A percentile compares a stretch with the other conserved stretches of the same genome.
These are phyloP conservation scores for Orbicella faveolata DNA, from an alignment of 64 coral and sea anemone genomes.

Conservation along the genomic window DNA sequence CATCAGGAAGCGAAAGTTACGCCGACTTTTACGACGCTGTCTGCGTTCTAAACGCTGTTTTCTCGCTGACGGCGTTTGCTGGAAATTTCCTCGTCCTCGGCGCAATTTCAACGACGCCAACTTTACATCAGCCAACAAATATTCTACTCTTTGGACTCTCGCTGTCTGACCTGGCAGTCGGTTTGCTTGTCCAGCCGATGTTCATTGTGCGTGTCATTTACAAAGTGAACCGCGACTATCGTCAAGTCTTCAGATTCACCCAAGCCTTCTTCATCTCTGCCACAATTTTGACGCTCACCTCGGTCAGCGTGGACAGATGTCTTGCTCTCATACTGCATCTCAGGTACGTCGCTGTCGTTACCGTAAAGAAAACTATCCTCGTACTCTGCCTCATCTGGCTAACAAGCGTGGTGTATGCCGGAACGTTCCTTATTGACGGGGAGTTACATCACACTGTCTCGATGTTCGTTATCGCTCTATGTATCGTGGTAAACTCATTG, in stretches of 20 bases:
- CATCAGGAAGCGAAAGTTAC: neutral
- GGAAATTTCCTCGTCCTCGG: conserved; percentile 12
- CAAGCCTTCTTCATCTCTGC: neutral
- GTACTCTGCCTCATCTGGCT: neutral
- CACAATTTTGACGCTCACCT: neutral
- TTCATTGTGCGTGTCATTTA: neutral
- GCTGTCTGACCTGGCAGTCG: neutral
- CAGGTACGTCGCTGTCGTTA: neutral
- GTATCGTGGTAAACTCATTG: neutral
- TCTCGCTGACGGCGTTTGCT: neutral
- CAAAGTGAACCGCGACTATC: neutral
- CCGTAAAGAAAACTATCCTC: neutral
- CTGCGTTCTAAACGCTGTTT: neutral
- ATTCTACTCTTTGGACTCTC: neutral
- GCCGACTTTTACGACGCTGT: neutral
- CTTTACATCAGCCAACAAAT: conserved; percentile 1
- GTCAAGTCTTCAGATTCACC: neutral
- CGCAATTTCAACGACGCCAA: neutral
- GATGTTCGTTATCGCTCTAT: neutral
- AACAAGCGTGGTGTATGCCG: neutral
- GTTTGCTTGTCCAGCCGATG: conserved; percentile 9
- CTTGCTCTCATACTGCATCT: neutral
- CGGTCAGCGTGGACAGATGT: neutral
- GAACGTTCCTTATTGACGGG: neutral
- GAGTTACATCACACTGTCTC: neutral